Conservation (phyloP, 1,140 invertebrate species). For the Cephus cinctus region DNA sequence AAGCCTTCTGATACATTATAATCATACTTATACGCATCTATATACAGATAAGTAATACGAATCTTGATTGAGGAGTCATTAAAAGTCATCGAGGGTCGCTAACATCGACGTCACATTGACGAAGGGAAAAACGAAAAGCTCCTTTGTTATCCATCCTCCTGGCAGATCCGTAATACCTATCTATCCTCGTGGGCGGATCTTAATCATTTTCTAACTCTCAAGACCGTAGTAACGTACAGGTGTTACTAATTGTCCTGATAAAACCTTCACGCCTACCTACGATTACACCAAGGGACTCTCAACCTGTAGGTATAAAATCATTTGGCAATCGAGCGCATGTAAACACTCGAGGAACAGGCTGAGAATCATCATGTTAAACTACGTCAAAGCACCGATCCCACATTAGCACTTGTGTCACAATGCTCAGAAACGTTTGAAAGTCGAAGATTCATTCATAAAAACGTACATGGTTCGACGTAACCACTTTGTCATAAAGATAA, state of each 20-base stretch:
- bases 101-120: no score
- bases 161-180: no score
- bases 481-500: conserved; percentile 1
- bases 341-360: not conserved
- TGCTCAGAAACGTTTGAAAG: not conserved
- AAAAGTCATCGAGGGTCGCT: no score
- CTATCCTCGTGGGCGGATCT: conserved; percentile 5
- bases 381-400: no score
- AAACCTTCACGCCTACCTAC: conserved; percentile 11
- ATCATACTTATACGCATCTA: no score
- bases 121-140: no score
- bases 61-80: no score
- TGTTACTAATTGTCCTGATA: conserved; percentile 26
- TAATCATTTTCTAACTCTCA: not conserved
- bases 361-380: not conserved
- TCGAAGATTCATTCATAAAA: not conserved
- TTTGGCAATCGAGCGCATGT: not conserved
- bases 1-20: no score
- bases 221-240: conserved; percentile 10
- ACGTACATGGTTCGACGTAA: not conserved
- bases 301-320: not conserved
- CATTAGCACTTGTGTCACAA: no score
- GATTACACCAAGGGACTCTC: not conserved
- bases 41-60: no score
- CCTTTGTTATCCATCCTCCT: no score